Conservation (phyloP, 2,113 vertebrate genomes). For the Eulacestoma nigropectus region DNA sequence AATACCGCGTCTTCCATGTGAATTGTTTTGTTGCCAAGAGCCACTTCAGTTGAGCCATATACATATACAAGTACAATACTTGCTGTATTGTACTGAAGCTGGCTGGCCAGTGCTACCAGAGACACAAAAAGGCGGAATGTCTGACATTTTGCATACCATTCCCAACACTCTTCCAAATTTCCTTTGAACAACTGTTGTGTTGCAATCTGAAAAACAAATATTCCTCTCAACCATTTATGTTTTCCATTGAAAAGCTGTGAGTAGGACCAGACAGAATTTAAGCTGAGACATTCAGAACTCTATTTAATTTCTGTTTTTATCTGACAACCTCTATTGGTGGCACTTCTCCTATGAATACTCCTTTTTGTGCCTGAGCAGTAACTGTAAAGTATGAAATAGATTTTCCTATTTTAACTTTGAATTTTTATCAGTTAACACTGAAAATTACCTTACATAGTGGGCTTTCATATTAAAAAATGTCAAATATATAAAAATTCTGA, state of each 20-base stretch:
- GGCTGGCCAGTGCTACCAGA: not conserved
- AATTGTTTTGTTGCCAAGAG: not conserved
- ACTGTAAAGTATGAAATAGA: not conserved
- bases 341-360: not conserved
- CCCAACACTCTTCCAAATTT: not conserved
- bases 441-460: not conserved
- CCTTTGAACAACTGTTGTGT: not conserved
- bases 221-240: not conserved
- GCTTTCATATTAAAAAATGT: not conserved
- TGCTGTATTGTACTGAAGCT: not conserved
- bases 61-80: too few relatives aligned
- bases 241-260: not conserved
- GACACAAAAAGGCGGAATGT: not conserved
- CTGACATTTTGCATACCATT: not conserved
- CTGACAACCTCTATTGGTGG: fast-evolving
- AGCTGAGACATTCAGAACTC: not conserved
- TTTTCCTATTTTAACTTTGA: not conserved
- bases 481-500: not conserved
- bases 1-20: not conserved
- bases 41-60: not conserved
- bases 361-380: not conserved
- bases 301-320: not conserved
- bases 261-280: not conserved
- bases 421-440: not conserved
- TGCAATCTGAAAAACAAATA: not conserved